Conservation (phyloP, 2,888 invertebrate genomes). For the Perizoma affinitatum region DNA sequence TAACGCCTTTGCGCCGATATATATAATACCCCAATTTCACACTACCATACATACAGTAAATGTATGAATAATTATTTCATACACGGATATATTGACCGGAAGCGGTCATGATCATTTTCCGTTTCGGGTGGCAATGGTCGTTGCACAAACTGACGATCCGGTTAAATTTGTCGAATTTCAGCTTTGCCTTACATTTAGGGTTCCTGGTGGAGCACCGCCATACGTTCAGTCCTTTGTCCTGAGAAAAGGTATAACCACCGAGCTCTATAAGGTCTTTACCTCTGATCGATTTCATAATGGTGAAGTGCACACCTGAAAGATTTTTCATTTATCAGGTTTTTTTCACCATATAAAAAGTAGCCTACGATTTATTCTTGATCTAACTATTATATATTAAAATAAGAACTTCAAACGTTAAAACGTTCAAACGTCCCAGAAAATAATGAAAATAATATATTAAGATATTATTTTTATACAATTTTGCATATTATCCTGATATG, state of each 20-base stretch:
- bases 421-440: too few relatives aligned
- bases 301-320: conserved; percentile 2
- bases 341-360: too few relatives aligned
- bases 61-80: too few relatives aligned
- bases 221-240: not conserved
- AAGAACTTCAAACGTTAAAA: too few relatives aligned
- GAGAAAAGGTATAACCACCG: conserved; percentile 24
- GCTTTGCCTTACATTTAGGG: conserved; percentile 10
- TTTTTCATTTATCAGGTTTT: not conserved
- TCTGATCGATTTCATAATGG: conserved; percentile 39
- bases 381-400: too few relatives aligned
- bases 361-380: too few relatives aligned
- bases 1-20: too few relatives aligned
- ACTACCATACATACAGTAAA: too few relatives aligned
- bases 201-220: conserved; percentile 27
- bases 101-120: conserved; percentile 5
- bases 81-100: conserved; percentile 2
- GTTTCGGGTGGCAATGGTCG: conserved; percentile 13
- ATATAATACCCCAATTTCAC: too few relatives aligned
- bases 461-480: too few relatives aligned
- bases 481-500: too few relatives aligned
- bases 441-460: too few relatives aligned
- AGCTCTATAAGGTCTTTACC: conserved; percentile 36
- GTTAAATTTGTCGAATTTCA: conserved; percentile 4
- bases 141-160: conserved; percentile 11